phyloP scores from a whole-genome alignment of 2,888 invertebrate species.

The Sialis lutaria region DNA sequence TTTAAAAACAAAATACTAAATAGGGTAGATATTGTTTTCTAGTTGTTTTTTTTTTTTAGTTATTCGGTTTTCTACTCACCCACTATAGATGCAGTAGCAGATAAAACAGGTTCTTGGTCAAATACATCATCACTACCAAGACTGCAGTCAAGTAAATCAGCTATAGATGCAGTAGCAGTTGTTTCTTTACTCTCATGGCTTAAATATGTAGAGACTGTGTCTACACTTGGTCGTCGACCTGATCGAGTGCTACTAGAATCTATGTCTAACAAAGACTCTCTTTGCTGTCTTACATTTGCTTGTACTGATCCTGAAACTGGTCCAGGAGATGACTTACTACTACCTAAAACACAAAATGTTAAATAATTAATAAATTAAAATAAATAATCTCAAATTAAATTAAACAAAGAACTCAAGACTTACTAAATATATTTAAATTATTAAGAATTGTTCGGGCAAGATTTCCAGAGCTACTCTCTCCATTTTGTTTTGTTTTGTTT shows the following conservation, averaged over 20 bases:
- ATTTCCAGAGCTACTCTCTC: conserved; percentile 36
- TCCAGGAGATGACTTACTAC: conserved; percentile 15
- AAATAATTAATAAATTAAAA: neutral
- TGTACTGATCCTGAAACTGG: neutral
- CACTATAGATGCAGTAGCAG: conserved; percentile 28
- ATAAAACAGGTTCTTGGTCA: conserved; percentile 18
- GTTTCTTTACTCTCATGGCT: conserved; percentile 70
- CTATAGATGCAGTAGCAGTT: conserved; percentile 30
- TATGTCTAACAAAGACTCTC: conserved; percentile 32
- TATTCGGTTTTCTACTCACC: conserved; percentile 18
- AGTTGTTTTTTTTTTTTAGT: neutral
- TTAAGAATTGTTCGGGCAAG: conserved; percentile 63
- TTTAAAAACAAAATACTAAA: neutral
- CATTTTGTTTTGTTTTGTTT: conserved; percentile 21
- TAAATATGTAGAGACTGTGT: conserved; percentile 77
- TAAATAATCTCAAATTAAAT: conserved; percentile 3
- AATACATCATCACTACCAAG: conserved; percentile 57
- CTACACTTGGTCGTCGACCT: conserved; percentile 64
- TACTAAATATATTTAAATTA: conserved; percentile 65
- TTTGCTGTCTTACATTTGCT: conserved; percentile 12
- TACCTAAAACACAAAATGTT: conserved; percentile 12
- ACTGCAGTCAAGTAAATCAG: conserved; percentile 52
- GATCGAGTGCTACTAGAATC: conserved; percentile 60
- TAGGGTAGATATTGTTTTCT: neutral
- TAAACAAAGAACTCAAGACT: conserved; percentile 17